A percentile compares a stretch with the other conserved stretches of the same genome.
Conservation (phyloP, 2,888 invertebrate species). For the Lacanobia wlatinum region DNA sequence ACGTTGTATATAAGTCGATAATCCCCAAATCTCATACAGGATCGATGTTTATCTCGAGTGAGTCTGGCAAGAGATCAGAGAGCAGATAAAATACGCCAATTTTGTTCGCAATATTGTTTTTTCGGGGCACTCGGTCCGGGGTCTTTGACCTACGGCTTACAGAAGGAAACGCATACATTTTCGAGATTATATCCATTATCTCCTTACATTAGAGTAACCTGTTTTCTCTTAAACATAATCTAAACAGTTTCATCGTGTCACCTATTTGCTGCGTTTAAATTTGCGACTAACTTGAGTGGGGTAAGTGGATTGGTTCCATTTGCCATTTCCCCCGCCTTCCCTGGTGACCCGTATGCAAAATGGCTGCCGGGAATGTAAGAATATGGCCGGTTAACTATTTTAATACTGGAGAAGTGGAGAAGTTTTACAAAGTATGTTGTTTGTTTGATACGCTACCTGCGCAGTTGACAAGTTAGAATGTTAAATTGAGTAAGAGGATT, state of each 20-base stretch:
- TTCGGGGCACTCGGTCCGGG: conserved; percentile 28
- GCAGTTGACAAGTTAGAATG: conserved; percentile 1
- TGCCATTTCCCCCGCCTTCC: conserved; percentile 46
- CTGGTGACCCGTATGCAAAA: conserved; percentile 52
- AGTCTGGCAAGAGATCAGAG: conserved; percentile 46
- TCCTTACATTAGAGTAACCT: conserved; percentile 13
- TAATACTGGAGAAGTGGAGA: conserved; percentile 20
- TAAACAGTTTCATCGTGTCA: conserved; percentile 32
- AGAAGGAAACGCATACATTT: conserved; percentile 32
- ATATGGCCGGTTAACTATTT: conserved; percentile 46
- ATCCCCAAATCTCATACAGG: conserved; percentile 39
- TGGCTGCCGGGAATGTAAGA: conserved; percentile 36
- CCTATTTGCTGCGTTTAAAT: conserved; percentile 50
- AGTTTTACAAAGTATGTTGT: conserved; percentile 21
- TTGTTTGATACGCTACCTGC: conserved; percentile 10
- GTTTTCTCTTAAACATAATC: conserved; percentile 27
- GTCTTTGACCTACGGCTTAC: conserved; percentile 41
- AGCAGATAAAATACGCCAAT: conserved; percentile 37
- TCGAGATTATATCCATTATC: conserved; percentile 15
- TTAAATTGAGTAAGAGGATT: conserved; percentile 11
- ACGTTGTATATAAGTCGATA: conserved; percentile 47
- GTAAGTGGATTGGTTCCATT: conserved; percentile 58
- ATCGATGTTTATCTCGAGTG: conserved; percentile 47
- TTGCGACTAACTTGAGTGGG: conserved; percentile 54
- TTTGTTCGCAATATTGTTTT: conserved; percentile 40